Evolutionary conservation across 1,140 invertebrate species (phyloP), one percentile per base, ranked within the genome.

Genomic region (Melipona quadrifasciata): DNA sequence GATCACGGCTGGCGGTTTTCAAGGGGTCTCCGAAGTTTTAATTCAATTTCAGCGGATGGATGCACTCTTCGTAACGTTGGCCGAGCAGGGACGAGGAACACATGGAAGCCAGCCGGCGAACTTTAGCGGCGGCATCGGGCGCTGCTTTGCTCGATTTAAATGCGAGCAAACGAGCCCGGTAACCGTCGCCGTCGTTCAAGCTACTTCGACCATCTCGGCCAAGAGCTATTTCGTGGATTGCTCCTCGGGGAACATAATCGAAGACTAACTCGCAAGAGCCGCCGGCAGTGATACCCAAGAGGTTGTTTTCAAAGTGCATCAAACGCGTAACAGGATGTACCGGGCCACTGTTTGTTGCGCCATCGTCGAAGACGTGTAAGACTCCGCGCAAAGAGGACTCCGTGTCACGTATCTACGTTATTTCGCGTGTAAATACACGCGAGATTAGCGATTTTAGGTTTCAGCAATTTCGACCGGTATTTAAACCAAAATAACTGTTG

Each of bases 281-380:
- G 57, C 31, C 68, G 21, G 64, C 57, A 47, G 80, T 76, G 75
- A 86, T 86, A 79, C 83, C 39, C 58, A 51, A 72, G 53, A 47
- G 83, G 34, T 89, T 89, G 87, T 89, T 89, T 88, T 86, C 83
- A 79, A 85, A 88, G 83, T 88, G 74, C 84, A 88, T 80, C 39
- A 71, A 80, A 79, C 87, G 70, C 58, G 64, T 88, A 80, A 84
- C 65, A 27, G 58, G 74, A 85, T 65, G 73, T 53, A 8, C 47
- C 31, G 31, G 57, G 53, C 57, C 57, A 64, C 75, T 74, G 57
- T 1, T 71, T 51, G 39, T 70, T 21, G 14, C 68, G 58, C 24
- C 24, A 61, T 12, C 19, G 11, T 61, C 24, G 11, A 61, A 61
- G 3, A n/a, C 24, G 24, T 24, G 58, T 61, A 61, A 24, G 24